Percentiles rank a stretch among this genome's conserved stretches.
Evolutionary conservation across 2,113 vertebrate species (phyloP).

Genomic region (Cygnus atratus): DNA sequence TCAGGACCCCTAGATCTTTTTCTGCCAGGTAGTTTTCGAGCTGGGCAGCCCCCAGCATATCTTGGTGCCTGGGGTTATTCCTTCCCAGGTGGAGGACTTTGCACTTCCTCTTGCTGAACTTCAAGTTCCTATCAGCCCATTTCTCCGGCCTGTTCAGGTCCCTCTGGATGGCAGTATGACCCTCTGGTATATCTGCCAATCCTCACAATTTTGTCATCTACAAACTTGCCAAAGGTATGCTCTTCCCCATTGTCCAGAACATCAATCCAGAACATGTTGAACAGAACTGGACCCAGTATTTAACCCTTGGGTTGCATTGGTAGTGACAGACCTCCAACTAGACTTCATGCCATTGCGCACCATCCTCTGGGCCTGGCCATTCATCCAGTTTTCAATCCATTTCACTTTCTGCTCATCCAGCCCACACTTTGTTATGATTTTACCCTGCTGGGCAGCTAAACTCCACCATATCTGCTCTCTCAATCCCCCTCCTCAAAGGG

Average conservation of each 20-base stretch:
- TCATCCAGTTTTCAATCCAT: background rate
- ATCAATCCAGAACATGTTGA: background rate
- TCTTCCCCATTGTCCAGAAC: background rate
- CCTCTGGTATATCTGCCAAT: background rate
- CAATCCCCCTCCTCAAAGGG: no score
- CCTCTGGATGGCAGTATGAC: background rate
- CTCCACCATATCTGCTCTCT: no score
- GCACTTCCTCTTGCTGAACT: background rate
- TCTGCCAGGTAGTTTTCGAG: background rate
- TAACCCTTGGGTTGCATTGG: no score
- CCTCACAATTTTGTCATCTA: background rate
- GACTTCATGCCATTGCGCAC: rapidly evolving
- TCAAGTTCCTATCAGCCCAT: background rate
- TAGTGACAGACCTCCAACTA: no score
- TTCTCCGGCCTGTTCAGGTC: background rate
- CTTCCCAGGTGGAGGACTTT: background rate
- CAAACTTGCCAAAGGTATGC: background rate
- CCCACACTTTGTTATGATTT: no score
- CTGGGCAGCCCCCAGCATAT: rapidly evolving
- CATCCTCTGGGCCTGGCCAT: background rate
- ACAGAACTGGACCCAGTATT: background rate
- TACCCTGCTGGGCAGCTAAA: no score
- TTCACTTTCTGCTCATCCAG: background rate
- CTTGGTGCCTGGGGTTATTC: background rate
- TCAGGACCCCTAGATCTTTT: background rate